Percentiles rank a stretch among this genome's conserved stretches.
Conservation (phyloP, 2,797 vertebrate genomes). For the Apogon talboti region DNA sequence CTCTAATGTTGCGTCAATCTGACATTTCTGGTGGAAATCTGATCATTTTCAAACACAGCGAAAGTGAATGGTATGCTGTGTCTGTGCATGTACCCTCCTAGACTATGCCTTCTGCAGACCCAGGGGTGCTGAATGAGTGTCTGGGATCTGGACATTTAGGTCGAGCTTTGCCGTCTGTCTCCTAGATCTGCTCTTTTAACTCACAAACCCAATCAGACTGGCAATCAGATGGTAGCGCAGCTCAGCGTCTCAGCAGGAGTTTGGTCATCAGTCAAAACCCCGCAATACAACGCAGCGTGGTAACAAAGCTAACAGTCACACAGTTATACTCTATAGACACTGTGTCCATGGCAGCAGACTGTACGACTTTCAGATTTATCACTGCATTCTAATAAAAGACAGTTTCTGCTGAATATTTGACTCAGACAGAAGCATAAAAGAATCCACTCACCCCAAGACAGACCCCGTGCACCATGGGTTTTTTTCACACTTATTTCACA, state of each 20-base stretch:
- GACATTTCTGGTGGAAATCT: too few relatives aligned
- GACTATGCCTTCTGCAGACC: constrained; percentile 51
- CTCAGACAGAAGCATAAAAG: constrained; percentile 4
- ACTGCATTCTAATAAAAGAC: constrained; percentile 2
- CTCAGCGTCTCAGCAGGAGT: constrained; percentile 47
- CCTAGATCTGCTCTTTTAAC: constrained; percentile 63
- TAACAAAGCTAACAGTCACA: constrained; percentile 39
- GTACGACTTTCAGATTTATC: constrained; percentile 10
- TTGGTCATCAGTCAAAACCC: constrained; percentile 64
- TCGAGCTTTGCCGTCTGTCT: constrained; percentile 61
- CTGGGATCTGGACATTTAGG: constrained; percentile 71
- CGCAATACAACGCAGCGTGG: constrained; percentile 46
- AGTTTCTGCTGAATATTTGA: constrained; percentile 10
- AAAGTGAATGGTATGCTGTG: neutral
- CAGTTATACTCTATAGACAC: constrained; percentile 25
- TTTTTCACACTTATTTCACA: neutral
- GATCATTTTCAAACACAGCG: neutral
- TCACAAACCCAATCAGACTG: constrained; percentile 59
- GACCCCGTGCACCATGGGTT: neutral
- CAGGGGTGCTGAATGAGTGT: constrained; percentile 56
- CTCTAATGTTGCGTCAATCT: too few relatives aligned
- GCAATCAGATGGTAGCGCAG: constrained; percentile 64
- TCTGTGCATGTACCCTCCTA: constrained; percentile 13
- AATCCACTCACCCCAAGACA: neutral
- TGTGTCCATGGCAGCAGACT: neutral